These are phyloP conservation scores for Acanthis flammea DNA, from an alignment of 2,797 vertebrate genomes.

Conservation along the genomic window DNA sequence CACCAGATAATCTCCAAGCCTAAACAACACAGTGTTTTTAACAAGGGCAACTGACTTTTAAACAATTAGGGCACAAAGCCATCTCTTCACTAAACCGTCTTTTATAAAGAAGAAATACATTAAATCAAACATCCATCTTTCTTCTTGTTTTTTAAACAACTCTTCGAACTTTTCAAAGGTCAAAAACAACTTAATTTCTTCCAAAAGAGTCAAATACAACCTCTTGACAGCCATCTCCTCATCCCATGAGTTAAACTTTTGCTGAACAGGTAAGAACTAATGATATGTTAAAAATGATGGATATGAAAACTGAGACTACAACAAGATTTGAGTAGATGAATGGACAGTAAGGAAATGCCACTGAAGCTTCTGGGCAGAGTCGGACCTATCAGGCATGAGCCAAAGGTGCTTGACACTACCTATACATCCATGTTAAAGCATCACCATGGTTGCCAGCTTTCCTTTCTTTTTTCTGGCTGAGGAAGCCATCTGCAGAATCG, in stretches of 20 bases:
- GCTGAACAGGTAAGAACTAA: not conserved
- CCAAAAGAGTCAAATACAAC: not conserved
- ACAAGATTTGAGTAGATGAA: not conserved
- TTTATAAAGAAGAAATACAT: not conserved
- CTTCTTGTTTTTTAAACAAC: not conserved
- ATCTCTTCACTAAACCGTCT: not conserved
- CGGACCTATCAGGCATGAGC: not conserved
- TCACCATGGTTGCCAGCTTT: not conserved
- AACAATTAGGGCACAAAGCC: not conserved
- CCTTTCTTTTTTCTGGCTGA: not conserved
- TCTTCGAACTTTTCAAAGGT: not conserved
- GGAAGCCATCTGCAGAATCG: accelerated
- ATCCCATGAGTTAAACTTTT: not conserved
- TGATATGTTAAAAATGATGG: not conserved
- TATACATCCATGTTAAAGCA: not conserved
- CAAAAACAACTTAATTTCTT: not conserved
- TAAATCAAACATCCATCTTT: not conserved
- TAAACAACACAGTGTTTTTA: not conserved
- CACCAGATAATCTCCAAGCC: not conserved
- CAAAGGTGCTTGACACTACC: not conserved
- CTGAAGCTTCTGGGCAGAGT: not conserved
- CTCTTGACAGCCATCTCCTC: not conserved
- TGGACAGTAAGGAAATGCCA: not conserved
- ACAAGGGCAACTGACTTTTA: not conserved
- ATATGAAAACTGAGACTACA: not conserved